phyloP scores from a whole-genome alignment of 2,888 invertebrate species.

The Rhagonycha lutea region DNA sequence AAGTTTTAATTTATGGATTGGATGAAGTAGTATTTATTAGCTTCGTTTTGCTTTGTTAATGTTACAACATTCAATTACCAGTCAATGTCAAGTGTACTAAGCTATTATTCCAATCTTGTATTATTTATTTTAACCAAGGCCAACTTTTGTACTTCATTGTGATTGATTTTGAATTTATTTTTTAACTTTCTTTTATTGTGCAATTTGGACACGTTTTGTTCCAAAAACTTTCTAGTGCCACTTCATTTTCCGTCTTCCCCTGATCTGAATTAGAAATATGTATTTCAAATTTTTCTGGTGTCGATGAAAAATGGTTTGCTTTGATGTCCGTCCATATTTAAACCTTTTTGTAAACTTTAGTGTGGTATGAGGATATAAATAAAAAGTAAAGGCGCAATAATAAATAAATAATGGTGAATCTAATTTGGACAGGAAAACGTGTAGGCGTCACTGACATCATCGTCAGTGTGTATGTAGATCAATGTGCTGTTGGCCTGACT shows the following conservation, averaged over 20 bases:
- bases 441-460: constrained; percentile 49
- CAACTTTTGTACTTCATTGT: background rate
- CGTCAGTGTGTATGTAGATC: constrained; percentile 39
- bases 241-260: background rate
- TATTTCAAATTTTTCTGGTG: background rate
- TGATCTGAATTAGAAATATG: background rate
- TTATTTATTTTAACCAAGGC: constrained; percentile 23
- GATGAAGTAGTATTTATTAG: background rate
- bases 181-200: background rate
- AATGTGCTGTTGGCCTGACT: constrained; percentile 36
- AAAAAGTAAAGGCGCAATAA: constrained; percentile 1
- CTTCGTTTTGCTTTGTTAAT: constrained; percentile 14
- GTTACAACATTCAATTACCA: constrained; percentile 28
- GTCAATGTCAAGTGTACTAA: constrained; percentile 30
- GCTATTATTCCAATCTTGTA: constrained; percentile 23
- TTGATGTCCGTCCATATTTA: background rate
- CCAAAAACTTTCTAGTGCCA: background rate
- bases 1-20: background rate
- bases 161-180: background rate
- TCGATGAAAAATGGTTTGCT: background rate
- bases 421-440: constrained; percentile 26
- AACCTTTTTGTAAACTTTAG: background rate
- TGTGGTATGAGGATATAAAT: background rate
- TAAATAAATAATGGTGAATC: constrained; percentile 7
- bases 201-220: background rate